These are phyloP conservation scores for Lerista edwardsae DNA, from an alignment of 2,797 vertebrate genomes.

Conservation along the genomic window DNA sequence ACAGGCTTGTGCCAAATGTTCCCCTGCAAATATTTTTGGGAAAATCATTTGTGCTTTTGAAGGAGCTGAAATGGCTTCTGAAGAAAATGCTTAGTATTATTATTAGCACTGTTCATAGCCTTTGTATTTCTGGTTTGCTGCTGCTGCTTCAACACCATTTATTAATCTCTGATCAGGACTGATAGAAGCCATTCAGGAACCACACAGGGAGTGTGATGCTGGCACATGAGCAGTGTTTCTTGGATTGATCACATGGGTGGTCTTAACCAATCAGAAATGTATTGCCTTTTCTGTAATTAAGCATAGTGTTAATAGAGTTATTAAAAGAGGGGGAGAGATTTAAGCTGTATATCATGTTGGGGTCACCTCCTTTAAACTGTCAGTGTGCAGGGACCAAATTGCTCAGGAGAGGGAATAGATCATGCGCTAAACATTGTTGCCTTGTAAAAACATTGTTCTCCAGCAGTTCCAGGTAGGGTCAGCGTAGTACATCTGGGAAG, in stretches of 20 bases:
- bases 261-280: not conserved
- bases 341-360: not conserved
- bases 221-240: not conserved
- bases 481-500: too few relatives aligned
- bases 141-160: not conserved
- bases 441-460: too few relatives aligned
- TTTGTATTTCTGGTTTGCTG: too few relatives aligned
- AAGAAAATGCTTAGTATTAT: not conserved
- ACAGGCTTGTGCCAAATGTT: not conserved
- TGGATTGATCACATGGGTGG: not conserved
- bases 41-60: not conserved
- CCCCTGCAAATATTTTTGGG: not conserved
- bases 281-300: not conserved
- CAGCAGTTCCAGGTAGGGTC: too few relatives aligned
- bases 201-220: not conserved
- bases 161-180: not conserved
- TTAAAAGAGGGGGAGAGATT: not conserved
- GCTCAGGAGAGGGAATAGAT: not conserved
- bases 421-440: not conserved
- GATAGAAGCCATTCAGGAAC: not conserved
- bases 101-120: not conserved
- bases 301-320: not conserved
- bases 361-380: not conserved
- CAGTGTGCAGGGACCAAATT: not conserved
- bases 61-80: conserved; percentile 22